Evolutionary conservation across 2,888 invertebrate genomes (phyloP).

Genomic region (Drosophila leonis): DNA sequence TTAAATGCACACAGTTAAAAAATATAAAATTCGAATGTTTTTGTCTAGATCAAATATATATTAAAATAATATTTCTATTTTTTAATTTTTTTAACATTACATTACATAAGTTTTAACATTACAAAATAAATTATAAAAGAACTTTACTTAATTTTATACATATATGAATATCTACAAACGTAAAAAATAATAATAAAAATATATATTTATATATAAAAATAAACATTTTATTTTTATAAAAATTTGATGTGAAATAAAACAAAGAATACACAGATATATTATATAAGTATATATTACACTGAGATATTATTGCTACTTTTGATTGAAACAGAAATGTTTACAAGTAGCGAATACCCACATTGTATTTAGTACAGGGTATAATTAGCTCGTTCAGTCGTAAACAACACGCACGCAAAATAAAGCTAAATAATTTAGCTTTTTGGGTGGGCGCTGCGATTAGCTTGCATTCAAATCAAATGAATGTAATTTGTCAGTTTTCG

Average conservation of each 20-base stretch:
- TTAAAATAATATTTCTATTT: too few relatives aligned
- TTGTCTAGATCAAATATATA: too few relatives aligned
- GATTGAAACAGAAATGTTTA: not conserved
- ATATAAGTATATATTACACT: not conserved
- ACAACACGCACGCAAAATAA: slow-evolving; percentile 60
- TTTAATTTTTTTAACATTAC: too few relatives aligned
- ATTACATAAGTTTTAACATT: too few relatives aligned
- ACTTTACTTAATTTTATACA: too few relatives aligned
- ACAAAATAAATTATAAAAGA: too few relatives aligned
- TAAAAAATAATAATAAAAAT: too few relatives aligned
- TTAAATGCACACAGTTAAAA: too few relatives aligned
- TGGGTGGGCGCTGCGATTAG: slow-evolving; percentile 48
- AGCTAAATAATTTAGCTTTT: slow-evolving; percentile 59
- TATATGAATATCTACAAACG: too few relatives aligned
- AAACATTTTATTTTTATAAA: not conserved
- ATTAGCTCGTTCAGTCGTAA: slow-evolving; percentile 37
- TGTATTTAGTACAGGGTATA: slow-evolving; percentile 28
- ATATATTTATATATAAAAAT: too few relatives aligned
- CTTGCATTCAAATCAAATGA: slow-evolving; percentile 65
- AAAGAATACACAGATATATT: not conserved
- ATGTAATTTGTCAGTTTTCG: slow-evolving; percentile 59
- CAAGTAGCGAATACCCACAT: not conserved
- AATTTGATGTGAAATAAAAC: not conserved
- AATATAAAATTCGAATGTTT: too few relatives aligned
- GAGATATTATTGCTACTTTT: not conserved